Evolutionary conservation across 2,797 vertebrate genomes (phyloP), one percentile per base, ranked within the genome.

Genomic region (Malacoctenus gilli): DNA sequence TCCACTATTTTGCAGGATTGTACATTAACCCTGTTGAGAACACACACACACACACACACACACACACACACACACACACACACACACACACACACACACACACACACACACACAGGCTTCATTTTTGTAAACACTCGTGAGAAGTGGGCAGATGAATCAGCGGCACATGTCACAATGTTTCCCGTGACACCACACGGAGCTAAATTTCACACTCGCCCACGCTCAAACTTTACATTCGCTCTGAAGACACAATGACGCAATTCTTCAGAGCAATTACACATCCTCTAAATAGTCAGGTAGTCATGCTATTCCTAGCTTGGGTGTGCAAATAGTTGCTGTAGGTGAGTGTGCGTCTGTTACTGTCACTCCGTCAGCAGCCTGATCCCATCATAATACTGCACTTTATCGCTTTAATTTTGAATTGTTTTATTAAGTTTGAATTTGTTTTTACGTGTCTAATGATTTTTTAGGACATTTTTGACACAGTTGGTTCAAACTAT

Each of bases 161-260:
- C n/a, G 16, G 16, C 4, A 37, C 25, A 28, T 28, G 25, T 28
- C 5, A 28, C 25, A 28, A 28, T 28, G 6, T 28, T 28, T 28
- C 4, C 25, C 6, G 25, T 28, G 25, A 28, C n/a, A 38, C 42
- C 37, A 14, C 5, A 31, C 18, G 1, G 4, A 51, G 14, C 18
- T 31, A 28, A 53, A 35, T 1, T 25, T 32, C n/a, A 23, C 18
- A 5, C 23, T 23, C 12, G 13, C 10, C 13, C 0, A 21, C 10
- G 1, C 25, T 23, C 22, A 6, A 23, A 6, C 18, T 55, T 61
- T 47, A 25, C 5, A 49, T 66, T 47, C 19, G 12, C 3, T 2
- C 13, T 51, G 21, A 1, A 6, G 4, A 35, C 10, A 16, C 21
- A 19, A 68, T 73, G 60, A 78, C 6, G 36, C 54, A 68, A 62